These are phyloP conservation scores for Pogoniulus pusillus DNA, from an alignment of 2,797 vertebrate species.

Conservation along the genomic window DNA sequence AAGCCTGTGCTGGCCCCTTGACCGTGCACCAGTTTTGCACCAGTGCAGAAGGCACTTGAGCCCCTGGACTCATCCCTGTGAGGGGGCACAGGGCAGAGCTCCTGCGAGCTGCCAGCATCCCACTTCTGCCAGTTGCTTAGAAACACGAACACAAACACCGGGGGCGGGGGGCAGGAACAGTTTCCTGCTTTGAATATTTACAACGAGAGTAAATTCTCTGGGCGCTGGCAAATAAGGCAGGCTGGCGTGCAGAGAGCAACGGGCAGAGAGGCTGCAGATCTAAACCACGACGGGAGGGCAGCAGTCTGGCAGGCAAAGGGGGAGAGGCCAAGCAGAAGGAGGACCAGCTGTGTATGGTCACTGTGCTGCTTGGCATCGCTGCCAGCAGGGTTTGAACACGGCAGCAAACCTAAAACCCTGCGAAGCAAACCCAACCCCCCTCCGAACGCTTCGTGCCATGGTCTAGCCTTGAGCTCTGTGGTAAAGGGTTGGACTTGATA, in stretches of 20 bases:
- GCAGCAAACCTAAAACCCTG: neutral
- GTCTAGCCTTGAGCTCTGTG: too few species aligned
- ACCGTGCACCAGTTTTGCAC: neutral
- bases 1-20: neutral
- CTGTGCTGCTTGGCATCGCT: fast-evolving
- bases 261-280: neutral
- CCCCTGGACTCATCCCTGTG: fast-evolving
- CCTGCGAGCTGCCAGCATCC: neutral
- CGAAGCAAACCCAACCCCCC: neutral
- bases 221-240: neutral
- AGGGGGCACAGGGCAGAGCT: neutral
- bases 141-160: neutral
- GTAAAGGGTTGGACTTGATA: too few species aligned
- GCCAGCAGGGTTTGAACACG: neutral
- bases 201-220: slow-evolving; percentile 18
- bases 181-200: slow-evolving; percentile 26
- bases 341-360: neutral
- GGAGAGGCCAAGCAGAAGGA: neutral
- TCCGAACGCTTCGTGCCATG: too few species aligned
- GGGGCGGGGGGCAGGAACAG: neutral
- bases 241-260: neutral
- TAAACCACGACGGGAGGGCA: neutral
- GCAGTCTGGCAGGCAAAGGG: neutral
- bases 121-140: slow-evolving; percentile 20
- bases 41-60: neutral